Percentiles rank a stretch among this genome's conserved stretches.
phyloP scores from a whole-genome alignment of 2,113 vertebrate species.

The Gorsachius goisagi region DNA sequence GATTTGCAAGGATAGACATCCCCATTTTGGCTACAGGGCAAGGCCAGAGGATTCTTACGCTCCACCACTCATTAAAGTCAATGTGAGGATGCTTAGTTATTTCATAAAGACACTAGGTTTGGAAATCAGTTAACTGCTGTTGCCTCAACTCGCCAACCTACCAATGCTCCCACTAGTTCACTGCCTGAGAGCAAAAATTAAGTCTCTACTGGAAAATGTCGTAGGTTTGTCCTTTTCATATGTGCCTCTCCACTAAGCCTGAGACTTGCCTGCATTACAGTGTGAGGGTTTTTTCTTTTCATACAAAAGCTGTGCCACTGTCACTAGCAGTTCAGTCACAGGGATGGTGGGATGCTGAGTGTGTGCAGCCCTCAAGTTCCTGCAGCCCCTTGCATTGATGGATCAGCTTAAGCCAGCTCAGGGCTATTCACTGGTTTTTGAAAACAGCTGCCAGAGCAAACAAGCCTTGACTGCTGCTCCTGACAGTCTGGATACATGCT shows the following conservation, averaged over 20 bases:
- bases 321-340: not conserved
- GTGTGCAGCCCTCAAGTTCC: not conserved
- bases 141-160: not conserved
- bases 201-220: not conserved
- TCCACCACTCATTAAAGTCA: not conserved
- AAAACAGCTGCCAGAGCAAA: not conserved
- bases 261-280: not conserved
- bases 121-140: not conserved
- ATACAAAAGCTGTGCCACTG: not conserved
- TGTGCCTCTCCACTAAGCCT: rapidly evolving
- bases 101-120: not conserved
- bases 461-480: not conserved
- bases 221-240: not conserved
- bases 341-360: not conserved
- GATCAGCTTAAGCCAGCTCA: not conserved
- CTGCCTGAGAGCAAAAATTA: not conserved
- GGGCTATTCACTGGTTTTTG: not conserved
- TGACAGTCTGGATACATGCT: not conserved
- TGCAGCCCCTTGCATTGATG: not conserved
- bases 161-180: not conserved
- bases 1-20: not conserved
- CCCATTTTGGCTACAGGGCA: not conserved
- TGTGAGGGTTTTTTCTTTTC: not conserved
- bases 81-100: not conserved
- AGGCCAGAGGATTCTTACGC: not conserved